Evolutionary conservation across 2,888 invertebrate species (phyloP), one percentile per base, ranked within the genome.

Genomic region (Hydraecia micacea): DNA sequence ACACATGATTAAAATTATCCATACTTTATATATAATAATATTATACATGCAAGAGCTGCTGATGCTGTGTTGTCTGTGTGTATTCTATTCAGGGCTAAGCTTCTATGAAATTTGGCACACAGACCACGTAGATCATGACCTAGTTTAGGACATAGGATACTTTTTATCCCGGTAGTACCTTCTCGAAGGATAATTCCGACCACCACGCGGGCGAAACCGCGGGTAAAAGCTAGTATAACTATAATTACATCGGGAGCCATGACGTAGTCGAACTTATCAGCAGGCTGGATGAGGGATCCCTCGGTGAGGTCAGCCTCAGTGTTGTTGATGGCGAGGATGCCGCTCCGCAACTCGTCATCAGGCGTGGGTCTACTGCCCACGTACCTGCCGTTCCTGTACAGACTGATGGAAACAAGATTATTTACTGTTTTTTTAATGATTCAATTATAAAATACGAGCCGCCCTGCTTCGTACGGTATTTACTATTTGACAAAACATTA

Each of bases 241-340:
- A 32, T 69, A 55, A 25, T 69, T 77, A 93, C 94, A 77, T 93
- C 92, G 21, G 92, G 92, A 67, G 93, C 91, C 18, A 93, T 74
- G 7, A 92, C 73, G 68, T 89, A 72, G 74, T 94, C 93, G 2
- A 90, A 83, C 46, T 84, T 87, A 5, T 91, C 93, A 18, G 92
- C 83, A 0, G 92, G 91, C 67, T 94, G 93, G 25, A 91, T 84
- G 80, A 91, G 88, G 15, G 91, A 71, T 0, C 93, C 93, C 71
- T 93, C 91, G 0, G 93, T 94, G 7, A 92, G 77, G 13, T 91
- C 92, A 0, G 91, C 93, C 21, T 93, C 89, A 0, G 93, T 93
- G 75, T 91, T 90, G 83, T 93, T 93, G 28, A 88, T 7, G 4
- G 89, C 81, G 3, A 93, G 81, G 7, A 90, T 90, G 0, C 94